These are phyloP conservation scores for Rapana venosa DNA, from an alignment of 2,888 invertebrate species.

Conservation along the genomic window DNA sequence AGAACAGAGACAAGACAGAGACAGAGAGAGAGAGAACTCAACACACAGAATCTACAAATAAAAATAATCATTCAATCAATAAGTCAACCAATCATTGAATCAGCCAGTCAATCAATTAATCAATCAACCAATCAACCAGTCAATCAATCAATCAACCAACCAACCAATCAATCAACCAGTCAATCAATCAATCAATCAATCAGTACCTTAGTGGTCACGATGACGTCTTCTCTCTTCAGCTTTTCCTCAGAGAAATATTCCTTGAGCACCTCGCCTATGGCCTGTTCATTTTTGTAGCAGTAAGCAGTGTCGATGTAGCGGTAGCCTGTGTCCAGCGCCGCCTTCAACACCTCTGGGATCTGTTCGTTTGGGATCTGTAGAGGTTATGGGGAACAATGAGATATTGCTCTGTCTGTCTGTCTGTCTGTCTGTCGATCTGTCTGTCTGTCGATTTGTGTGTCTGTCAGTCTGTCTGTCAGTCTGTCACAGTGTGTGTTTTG, in stretches of 20 bases:
- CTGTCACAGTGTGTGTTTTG: too few relatives aligned
- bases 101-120: too few relatives aligned
- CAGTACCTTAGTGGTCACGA: constrained; percentile 35
- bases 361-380: constrained; percentile 1
- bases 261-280: constrained; percentile 37
- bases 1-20: background rate
- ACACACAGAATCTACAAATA: too few relatives aligned
- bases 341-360: constrained; percentile 11
- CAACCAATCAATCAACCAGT: too few relatives aligned
- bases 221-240: constrained; percentile 33
- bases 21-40: background rate
- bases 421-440: background rate
- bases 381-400: background rate
- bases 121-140: too few relatives aligned
- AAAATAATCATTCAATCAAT: too few relatives aligned
- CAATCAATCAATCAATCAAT: too few relatives aligned
- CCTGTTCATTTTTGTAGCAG: constrained; percentile 34
- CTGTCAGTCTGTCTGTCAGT: too few relatives aligned
- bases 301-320: constrained; percentile 41
- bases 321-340: constrained; percentile 32
- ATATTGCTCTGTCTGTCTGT: background rate
- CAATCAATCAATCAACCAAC: too few relatives aligned
- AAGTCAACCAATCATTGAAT: too few relatives aligned
- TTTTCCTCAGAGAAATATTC: constrained; percentile 27
- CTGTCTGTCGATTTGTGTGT: background rate